Evolutionary conservation across 2,113 vertebrate species (phyloP), one percentile per base, ranked within the genome.

Genomic region (Varanus salvator): DNA sequence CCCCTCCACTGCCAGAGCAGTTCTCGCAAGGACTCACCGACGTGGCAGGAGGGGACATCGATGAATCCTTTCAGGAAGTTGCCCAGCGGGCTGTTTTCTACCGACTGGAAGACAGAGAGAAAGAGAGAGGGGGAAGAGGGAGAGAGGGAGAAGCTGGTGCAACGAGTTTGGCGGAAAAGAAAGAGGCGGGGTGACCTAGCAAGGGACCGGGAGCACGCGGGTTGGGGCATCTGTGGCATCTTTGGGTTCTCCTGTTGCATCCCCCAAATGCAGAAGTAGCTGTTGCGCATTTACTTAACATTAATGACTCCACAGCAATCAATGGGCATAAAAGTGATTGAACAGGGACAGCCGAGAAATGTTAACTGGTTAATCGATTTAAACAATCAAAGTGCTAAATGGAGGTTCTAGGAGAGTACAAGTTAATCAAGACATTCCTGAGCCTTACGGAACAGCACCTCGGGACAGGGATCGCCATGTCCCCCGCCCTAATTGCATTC

Each of bases 31-130:
- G 84, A 94, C 98, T 98, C 97, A 99, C 99, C 98, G 0, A 99
- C 98, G n/a, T 99, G 98, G 97, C 98, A 99, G 93, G 98, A 98
- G 0, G 99, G 98, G 93, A 99, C 98, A 7, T 99, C 99, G 12
- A 99, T 96, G 93, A 98, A 99, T 88, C 99, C 99, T 90, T 99
- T 98, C 93, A 99, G 96, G 92, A 99, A 97, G 96, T 98, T 98
- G 94, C 99, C 99, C 93, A 99, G 95, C 1, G 99, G 99, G 89
- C 99, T 99, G 97, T 99, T 99, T 95, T 99, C 99, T 0, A 98
- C 98, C 0, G 98, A 97, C 96, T 99, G 93, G 60, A 92, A 94
- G 87, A 94, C 31, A 27, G 54, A 54, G 54, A 54, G 54, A 54
- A 12, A 81, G 31, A 92, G 0, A 68, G 89, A 90, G 12, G 77